phyloP scores from a whole-genome alignment of 2,113 vertebrate genomes.

The Calyptommatus sinebrachiatus region DNA sequence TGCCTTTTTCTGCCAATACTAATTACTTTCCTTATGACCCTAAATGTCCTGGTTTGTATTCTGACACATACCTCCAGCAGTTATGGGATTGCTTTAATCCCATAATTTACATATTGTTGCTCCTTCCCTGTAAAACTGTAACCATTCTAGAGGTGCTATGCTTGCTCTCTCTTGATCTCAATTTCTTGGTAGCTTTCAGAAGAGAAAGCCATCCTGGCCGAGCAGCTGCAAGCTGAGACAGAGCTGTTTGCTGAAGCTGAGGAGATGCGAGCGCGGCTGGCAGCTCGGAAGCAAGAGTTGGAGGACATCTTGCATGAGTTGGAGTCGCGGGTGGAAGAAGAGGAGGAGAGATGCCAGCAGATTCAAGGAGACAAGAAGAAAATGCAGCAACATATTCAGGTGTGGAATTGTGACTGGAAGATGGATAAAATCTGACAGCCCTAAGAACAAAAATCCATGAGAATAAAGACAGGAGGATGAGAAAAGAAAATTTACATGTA shows the following conservation, averaged over 20 bases:
- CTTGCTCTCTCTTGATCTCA: not conserved
- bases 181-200: slow-evolving; percentile 69
- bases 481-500: too few species aligned
- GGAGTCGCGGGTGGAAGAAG: slow-evolving; percentile 81
- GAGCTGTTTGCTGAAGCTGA: slow-evolving; percentile 86
- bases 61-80: too few species aligned
- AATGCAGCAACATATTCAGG: slow-evolving; percentile 81
- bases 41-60: too few species aligned
- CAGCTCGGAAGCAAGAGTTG: slow-evolving; percentile 79
- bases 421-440: not conserved
- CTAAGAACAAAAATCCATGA: too few species aligned
- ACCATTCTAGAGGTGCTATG: not conserved
- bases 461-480: too few species aligned
- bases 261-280: slow-evolving; percentile 80
- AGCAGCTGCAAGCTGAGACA: slow-evolving; percentile 85
- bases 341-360: slow-evolving; percentile 78
- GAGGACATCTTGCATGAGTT: slow-evolving; percentile 82
- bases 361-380: slow-evolving; percentile 80
- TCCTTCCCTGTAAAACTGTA: too few species aligned
- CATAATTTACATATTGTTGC: too few species aligned
- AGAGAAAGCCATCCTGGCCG: slow-evolving; percentile 80
- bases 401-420: slow-evolving; percentile 15
- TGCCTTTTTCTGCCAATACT: too few species aligned
- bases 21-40: too few species aligned
- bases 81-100: too few species aligned